These are phyloP conservation scores for Saccostrea cuccullata DNA, from an alignment of 1,140 invertebrate species.

Conservation along the genomic window DNA sequence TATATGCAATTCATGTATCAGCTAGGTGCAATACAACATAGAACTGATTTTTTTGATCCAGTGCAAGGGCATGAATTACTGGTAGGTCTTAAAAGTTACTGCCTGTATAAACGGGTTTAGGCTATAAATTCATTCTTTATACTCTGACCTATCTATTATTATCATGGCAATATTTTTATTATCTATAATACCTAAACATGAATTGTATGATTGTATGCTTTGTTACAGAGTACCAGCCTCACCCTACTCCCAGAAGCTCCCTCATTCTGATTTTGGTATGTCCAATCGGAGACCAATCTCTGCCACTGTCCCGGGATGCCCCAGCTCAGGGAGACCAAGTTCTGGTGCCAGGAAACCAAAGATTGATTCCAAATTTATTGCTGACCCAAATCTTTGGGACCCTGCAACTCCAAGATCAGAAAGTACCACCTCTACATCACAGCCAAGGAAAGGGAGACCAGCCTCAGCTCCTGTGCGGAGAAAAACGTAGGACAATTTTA, in stretches of 20 bases:
- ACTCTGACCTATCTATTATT: too few relatives aligned
- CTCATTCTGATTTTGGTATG: constrained; percentile 66
- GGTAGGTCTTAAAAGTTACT: too few relatives aligned
- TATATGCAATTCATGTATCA: too few relatives aligned
- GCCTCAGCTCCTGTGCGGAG: constrained; percentile 49
- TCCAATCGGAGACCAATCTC: constrained; percentile 63
- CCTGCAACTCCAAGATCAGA: constrained; percentile 71
- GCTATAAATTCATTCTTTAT: too few relatives aligned
- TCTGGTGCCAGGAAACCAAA: constrained; percentile 69
- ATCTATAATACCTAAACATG: background rate
- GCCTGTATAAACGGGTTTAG: too few relatives aligned
- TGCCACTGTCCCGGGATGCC: constrained; percentile 48
- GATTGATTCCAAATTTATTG: constrained; percentile 77
- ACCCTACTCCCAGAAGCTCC: constrained; percentile 74
- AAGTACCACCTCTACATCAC: constrained; percentile 25
- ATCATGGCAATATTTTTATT: background rate
- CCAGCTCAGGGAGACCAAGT: constrained; percentile 15
- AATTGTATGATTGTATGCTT: background rate
- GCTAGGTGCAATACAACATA: too few relatives aligned
- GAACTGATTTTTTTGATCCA: too few relatives aligned
- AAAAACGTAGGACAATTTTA: constrained; percentile 56
- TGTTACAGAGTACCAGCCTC: constrained; percentile 58
- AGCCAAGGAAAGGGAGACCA: constrained; percentile 40
- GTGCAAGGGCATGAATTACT: too few relatives aligned
- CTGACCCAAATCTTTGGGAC: constrained; percentile 74